Conservation (phyloP, 2,113 vertebrate genomes). For the Erinaceus europaeus region DNA sequence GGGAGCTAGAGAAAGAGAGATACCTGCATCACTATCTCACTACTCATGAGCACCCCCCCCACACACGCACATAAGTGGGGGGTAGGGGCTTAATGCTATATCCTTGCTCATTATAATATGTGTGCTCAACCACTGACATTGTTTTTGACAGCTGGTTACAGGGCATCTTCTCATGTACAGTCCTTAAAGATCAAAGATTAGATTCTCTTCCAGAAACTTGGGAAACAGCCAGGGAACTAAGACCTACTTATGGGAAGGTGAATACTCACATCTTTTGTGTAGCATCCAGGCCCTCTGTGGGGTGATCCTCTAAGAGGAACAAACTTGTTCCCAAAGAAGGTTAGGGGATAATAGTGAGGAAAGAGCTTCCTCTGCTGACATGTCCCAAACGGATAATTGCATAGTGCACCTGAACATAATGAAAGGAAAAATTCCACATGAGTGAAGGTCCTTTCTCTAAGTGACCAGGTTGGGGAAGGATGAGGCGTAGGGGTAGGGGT, state of each 20-base stretch:
- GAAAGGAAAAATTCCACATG: conserved; percentile 21
- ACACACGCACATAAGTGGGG: no score
- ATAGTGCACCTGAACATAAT: conserved; percentile 18
- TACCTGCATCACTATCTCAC: no score
- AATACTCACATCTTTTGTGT: conserved; percentile 81
- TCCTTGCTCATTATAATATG: no score
- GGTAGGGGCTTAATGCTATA: no score
- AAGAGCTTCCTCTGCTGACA: conserved; percentile 81
- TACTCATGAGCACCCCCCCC: no score
- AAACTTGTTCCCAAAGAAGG: conserved; percentile 79
- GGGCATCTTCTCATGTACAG: background rate
- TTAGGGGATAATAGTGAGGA: conserved; percentile 70
- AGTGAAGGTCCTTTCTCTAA: background rate
- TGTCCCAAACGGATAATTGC: conserved; percentile 80
- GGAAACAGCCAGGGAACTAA: background rate
- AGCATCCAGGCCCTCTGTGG: conserved; percentile 82
- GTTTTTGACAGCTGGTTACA: background rate
- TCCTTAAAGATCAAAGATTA: background rate
- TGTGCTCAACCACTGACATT: background rate
- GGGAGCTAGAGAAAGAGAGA: no score
- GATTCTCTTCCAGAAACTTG: background rate
- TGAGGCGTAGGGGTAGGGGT: rapidly evolving
- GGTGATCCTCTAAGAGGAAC: conserved; percentile 44
- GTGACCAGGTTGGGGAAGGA: rapidly evolving
- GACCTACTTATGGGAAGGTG: background rate